These are phyloP conservation scores for Anguilla obscura DNA, from an alignment of 2,797 vertebrate genomes.

Conservation along the genomic window DNA sequence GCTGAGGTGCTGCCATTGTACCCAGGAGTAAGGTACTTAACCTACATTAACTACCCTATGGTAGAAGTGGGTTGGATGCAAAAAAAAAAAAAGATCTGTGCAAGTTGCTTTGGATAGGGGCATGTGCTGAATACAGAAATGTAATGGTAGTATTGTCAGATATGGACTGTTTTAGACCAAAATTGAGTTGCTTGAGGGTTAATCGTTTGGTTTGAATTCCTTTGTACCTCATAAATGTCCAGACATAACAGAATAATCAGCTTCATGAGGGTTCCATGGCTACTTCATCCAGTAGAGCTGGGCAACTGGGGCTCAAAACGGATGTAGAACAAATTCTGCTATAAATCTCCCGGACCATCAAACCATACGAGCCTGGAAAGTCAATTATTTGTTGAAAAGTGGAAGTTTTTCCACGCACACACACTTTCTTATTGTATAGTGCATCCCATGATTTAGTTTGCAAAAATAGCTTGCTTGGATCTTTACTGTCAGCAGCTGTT, in stretches of 20 bases:
- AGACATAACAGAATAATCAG: neutral
- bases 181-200: neutral
- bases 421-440: conserved; percentile 39
- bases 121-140: neutral
- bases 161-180: neutral
- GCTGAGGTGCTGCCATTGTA: no score
- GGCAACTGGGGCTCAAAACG: conserved; percentile 41
- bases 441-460: conserved; percentile 45
- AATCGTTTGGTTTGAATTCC: neutral
- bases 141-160: neutral
- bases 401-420: conserved; percentile 33
- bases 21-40: no score
- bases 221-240: neutral
- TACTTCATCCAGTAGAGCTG: conserved; percentile 39
- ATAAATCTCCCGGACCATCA: conserved; percentile 62
- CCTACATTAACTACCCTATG: no score
- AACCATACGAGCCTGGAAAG: conserved; percentile 59
- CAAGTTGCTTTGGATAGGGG: neutral
- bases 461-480: conserved; percentile 29
- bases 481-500: conserved; percentile 12
- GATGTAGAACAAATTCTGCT: conserved; percentile 47
- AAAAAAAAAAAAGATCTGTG: neutral
- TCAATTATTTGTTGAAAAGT: conserved; percentile 53
- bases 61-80: no score
- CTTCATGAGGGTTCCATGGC: conserved; percentile 44